These are phyloP conservation scores for Diceros bicornis DNA, from an alignment of 2,797 vertebrate species.

Conservation along the genomic window DNA sequence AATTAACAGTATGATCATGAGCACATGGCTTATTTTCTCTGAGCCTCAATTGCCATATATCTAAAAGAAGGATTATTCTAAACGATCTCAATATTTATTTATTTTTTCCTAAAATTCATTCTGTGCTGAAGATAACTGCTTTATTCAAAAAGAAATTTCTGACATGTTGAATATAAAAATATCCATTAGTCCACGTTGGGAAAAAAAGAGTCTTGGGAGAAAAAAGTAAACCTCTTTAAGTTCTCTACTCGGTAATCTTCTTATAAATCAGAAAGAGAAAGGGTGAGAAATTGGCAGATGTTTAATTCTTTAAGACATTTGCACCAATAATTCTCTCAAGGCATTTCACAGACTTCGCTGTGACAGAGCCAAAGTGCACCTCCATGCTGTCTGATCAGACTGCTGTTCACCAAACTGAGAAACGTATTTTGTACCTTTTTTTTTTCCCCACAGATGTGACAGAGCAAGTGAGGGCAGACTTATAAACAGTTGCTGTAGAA, in stretches of 20 bases:
- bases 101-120: background rate
- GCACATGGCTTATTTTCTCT: background rate
- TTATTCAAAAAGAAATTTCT: slow-evolving; percentile 1
- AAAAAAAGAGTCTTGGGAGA: background rate
- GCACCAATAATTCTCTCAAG: slow-evolving; percentile 70
- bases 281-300: slow-evolving; percentile 57
- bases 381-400: slow-evolving; percentile 80
- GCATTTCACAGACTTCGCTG: slow-evolving; percentile 62
- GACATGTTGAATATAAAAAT: background rate
- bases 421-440: slow-evolving; percentile 72
- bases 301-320: slow-evolving; percentile 81
- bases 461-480: slow-evolving; percentile 30
- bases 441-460: slow-evolving; percentile 62
- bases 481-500: slow-evolving; percentile 3
- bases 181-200: background rate
- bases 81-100: background rate
- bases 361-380: slow-evolving; percentile 73
- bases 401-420: slow-evolving; percentile 79
- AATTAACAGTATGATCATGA: background rate
- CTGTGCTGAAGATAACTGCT: background rate
- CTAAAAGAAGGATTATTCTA: background rate
- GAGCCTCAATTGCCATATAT: background rate
- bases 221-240: slow-evolving; percentile 15
- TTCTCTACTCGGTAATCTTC: slow-evolving; percentile 8
- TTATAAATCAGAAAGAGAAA: background rate